phyloP scores from a whole-genome alignment of 2,797 vertebrate species.

The Myotis vivesi region DNA sequence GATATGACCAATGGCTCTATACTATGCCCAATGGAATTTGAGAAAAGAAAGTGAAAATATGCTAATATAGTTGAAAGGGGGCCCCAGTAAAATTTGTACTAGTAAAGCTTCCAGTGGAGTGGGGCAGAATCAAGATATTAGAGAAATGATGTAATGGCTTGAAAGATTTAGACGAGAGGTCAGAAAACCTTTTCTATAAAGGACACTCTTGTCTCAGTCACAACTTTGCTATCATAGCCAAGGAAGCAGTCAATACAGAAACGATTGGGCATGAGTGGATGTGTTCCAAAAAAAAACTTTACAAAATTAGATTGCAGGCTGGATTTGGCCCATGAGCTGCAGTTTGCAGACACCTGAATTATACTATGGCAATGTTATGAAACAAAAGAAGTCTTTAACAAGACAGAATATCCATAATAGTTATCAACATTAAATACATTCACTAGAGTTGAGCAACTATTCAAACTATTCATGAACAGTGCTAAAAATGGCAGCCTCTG shows the following conservation, averaged over 20 bases:
- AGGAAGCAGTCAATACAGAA: neutral
- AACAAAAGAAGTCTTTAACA: neutral
- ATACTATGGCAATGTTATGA: neutral
- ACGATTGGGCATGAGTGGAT: neutral
- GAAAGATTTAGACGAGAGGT: neutral
- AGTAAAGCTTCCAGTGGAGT: neutral
- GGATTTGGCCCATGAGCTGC: neutral
- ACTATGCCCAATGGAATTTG: neutral
- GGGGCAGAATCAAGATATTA: neutral
- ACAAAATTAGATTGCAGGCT: neutral
- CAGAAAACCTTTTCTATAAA: neutral
- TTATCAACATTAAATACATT: conserved; percentile 13
- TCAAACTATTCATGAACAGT: neutral
- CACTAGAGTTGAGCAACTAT: neutral
- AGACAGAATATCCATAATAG: conserved; percentile 8
- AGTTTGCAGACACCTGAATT: neutral
- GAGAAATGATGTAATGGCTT: neutral
- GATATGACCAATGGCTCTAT: neutral
- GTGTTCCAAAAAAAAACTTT: neutral
- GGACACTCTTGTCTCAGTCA: neutral
- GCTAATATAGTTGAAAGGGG: neutral
- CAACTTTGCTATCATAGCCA: neutral
- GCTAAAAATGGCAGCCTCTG: neutral
- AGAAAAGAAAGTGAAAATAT: neutral
- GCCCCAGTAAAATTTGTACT: neutral